phyloP scores from a whole-genome alignment of 2,113 vertebrate species.

The Nesoenas mayeri region DNA sequence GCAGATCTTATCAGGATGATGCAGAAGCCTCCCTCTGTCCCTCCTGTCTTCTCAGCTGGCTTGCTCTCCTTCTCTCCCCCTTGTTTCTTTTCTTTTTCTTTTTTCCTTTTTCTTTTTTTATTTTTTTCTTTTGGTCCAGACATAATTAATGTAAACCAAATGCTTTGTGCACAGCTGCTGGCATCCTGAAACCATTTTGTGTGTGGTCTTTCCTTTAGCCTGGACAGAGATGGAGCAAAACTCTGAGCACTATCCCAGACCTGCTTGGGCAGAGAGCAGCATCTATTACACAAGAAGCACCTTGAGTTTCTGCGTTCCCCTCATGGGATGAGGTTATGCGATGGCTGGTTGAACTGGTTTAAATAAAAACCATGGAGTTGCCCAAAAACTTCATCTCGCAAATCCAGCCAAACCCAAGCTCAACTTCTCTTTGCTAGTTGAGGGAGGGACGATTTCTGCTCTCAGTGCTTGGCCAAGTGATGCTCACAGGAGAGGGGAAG shows the following conservation, averaged over 20 bases:
- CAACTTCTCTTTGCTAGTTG: background rate
- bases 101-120: too few relatives aligned
- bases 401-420: background rate
- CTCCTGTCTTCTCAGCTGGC: background rate
- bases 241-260: constrained; percentile 42
- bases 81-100: too few relatives aligned
- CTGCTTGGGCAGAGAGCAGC: constrained; percentile 13
- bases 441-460: background rate
- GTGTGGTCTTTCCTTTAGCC: constrained; percentile 47
- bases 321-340: background rate
- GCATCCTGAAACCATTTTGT: constrained; percentile 18
- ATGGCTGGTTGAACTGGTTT: background rate
- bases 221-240: constrained; percentile 26
- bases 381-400: background rate
- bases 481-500: background rate
- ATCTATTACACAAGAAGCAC: background rate
- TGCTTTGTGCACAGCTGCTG: constrained; percentile 26
- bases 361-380: background rate
- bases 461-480: background rate
- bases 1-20: background rate
- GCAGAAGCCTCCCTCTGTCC: background rate
- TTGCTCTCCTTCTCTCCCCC: background rate
- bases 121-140: constrained; percentile 1
- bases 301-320: background rate
- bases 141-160: constrained; percentile 25